Conservation (phyloP, 2,888 invertebrate genomes). For the Melinopterus prodromus region DNA sequence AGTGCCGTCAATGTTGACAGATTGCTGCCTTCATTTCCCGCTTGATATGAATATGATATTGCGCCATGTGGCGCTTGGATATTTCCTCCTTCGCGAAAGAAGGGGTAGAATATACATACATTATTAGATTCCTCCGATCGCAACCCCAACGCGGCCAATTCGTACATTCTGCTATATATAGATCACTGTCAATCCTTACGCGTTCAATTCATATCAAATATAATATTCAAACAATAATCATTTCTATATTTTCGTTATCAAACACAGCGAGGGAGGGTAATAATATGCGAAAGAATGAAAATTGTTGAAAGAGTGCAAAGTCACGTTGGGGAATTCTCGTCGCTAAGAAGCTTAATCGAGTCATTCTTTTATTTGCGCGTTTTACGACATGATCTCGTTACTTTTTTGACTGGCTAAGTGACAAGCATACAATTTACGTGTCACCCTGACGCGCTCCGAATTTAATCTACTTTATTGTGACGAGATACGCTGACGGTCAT, state of each 20-base stretch:
- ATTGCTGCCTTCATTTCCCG: slow-evolving; percentile 19
- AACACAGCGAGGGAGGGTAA: no score
- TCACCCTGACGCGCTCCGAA: background rate
- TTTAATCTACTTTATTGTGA: background rate
- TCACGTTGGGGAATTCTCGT: background rate
- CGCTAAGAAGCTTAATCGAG: background rate
- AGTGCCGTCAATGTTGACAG: slow-evolving; percentile 19
- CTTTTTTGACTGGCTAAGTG: background rate
- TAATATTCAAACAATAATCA: background rate
- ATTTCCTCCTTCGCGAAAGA: slow-evolving; percentile 6
- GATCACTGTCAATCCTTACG: background rate
- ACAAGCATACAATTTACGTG: slow-evolving; percentile 4
- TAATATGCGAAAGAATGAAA: no score
- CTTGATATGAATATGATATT: slow-evolving; percentile 20
- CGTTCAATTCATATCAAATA: background rate
- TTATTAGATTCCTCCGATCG: background rate
- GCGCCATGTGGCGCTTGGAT: slow-evolving; percentile 20
- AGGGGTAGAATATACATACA: background rate
- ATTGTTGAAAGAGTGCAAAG: background rate
- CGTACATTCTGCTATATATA: background rate
- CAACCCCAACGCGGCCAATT: background rate
- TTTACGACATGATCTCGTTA: background rate
- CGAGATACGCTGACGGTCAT: background rate
- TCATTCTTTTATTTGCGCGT: background rate
- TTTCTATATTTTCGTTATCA: no score